Percentiles rank a stretch among this genome's conserved stretches.
Conservation (phyloP, 2,888 invertebrate species). For the Dryocosmus kuriphilus region DNA sequence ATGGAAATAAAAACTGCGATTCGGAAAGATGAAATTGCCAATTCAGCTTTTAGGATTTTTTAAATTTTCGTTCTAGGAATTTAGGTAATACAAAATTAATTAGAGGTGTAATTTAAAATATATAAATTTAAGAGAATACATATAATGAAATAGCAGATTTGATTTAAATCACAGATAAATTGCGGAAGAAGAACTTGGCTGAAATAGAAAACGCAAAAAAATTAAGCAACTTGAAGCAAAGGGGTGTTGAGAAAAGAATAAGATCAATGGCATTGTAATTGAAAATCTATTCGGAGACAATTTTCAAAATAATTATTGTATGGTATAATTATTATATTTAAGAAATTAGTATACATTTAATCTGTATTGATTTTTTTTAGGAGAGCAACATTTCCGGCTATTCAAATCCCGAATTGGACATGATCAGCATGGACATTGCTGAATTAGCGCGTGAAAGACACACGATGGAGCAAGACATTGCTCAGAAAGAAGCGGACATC, state of each 20-base stretch:
- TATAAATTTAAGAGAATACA: too few species aligned
- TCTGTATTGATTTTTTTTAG: conserved; percentile 70
- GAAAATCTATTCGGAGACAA: neutral
- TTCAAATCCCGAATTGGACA: conserved; percentile 92
- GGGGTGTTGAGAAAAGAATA: neutral
- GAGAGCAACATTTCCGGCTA: conserved; percentile 80
- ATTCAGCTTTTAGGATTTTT: neutral
- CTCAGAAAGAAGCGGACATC: conserved; percentile 94
- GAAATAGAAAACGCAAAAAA: conserved; percentile 7
- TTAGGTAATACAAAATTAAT: neutral
- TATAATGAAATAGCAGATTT: neutral
- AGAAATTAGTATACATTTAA: neutral
- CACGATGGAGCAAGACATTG: conserved; percentile 91
- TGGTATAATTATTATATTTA: neutral
- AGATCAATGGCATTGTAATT: neutral
- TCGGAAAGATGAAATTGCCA: neutral
- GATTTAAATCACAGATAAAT: neutral
- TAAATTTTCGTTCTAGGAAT: neutral
- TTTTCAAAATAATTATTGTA: neutral
- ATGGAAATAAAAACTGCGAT: neutral
- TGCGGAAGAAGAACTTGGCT: neutral
- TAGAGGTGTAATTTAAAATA: neutral
- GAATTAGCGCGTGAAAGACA: conserved; percentile 91
- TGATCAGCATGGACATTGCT: conserved; percentile 94
- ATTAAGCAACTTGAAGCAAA: neutral